Evolutionary conservation across 2,113 vertebrate species (phyloP).

Genomic region (Tragelaphus strepsiceros): DNA sequence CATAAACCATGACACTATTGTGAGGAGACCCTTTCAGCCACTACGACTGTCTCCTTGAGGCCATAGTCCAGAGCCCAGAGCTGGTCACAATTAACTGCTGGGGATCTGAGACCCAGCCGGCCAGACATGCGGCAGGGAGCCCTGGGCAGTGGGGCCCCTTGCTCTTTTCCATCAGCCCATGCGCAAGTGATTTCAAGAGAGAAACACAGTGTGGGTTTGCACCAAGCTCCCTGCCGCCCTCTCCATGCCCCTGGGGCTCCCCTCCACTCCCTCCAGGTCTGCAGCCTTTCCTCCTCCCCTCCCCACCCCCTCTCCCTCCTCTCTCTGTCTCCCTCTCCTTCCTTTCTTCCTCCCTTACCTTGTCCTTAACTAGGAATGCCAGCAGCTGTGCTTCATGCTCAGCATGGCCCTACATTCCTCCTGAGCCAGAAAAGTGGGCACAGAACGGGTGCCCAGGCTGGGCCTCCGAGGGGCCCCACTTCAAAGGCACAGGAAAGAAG

Average conservation of each 20-base stretch:
- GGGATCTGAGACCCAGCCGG: not conserved
- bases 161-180: not conserved
- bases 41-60: not conserved
- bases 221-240: not conserved
- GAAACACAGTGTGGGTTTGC: not conserved
- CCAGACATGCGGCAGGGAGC: not conserved
- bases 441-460: not conserved
- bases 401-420: not conserved
- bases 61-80: not conserved
- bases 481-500: not conserved
- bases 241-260: not conserved
- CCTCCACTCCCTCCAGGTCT: not conserved
- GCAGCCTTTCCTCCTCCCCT: too few relatives aligned
- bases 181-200: not conserved
- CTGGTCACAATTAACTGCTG: not conserved
- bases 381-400: not conserved
- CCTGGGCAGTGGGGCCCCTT: not conserved
- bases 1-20: not conserved
- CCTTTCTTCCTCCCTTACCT: not conserved
- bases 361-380: not conserved
- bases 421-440: not conserved
- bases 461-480: not conserved
- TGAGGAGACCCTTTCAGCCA: not conserved
- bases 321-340: too few relatives aligned
- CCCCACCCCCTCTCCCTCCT: not conserved